phyloP scores from a whole-genome alignment of 2,888 invertebrate species.

The Thera britannica region DNA sequence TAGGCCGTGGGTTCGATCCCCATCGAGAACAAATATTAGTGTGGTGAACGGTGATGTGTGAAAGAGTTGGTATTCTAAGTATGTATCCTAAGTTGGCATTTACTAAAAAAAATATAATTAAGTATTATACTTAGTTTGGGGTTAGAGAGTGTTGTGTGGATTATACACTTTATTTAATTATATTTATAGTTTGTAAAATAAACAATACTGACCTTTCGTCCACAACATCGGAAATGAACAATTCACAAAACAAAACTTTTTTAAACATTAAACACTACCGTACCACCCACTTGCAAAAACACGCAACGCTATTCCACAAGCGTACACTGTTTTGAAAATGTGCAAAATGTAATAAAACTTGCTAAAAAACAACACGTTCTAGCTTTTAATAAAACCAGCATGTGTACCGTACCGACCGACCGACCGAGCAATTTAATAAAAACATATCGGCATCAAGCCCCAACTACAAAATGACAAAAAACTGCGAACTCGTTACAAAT shows the following conservation, averaged over 20 bases:
- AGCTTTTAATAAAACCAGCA: conserved; percentile 12
- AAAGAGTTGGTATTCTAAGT: too few relatives aligned
- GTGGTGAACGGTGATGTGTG: too few relatives aligned
- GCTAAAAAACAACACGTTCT: conserved; percentile 12
- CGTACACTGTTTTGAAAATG: not conserved
- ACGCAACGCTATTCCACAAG: not conserved
- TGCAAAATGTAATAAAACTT: not conserved
- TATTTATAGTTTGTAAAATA: not conserved
- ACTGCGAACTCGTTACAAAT: not conserved
- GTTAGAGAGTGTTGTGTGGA: too few relatives aligned
- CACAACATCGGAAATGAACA: conserved; percentile 50
- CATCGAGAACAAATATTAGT: too few relatives aligned
- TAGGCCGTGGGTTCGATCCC: too few relatives aligned
- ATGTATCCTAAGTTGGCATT: too few relatives aligned
- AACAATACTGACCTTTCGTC: conserved; percentile 50
- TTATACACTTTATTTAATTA: too few relatives aligned
- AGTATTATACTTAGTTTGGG: too few relatives aligned
- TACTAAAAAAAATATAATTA: too few relatives aligned
- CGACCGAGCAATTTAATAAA: conserved; percentile 2
- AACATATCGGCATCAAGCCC: not conserved
- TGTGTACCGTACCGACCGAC: not conserved
- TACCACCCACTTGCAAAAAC: conserved; percentile 13
- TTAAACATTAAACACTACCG: conserved; percentile 50
- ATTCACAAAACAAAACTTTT: conserved; percentile 63
- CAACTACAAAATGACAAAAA: conserved; percentile 7